Evolutionary conservation across 1,140 invertebrate species (phyloP), one percentile per base, ranked within the genome.

Genomic region (Bombus balteatus): DNA sequence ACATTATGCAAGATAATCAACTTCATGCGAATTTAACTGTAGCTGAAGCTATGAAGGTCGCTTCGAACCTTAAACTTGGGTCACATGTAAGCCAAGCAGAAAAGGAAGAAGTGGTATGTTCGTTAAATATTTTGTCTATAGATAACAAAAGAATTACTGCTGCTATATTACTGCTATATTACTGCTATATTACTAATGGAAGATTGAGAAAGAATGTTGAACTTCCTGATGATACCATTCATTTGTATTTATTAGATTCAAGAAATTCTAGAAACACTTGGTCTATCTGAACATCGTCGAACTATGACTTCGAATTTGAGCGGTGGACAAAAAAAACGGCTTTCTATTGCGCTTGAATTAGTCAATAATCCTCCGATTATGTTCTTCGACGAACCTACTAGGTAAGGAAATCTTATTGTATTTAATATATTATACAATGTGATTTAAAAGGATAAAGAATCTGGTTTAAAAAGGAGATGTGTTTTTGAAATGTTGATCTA

Each of bases 1-100:
- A 99, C 95, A 99, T 99, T 93, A 99, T 99, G 98, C 99, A 99
- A 95, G 98, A 99, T 93, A 99, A 99, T 96, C 98, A 99, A 94
- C 96, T 99, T 12, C 97, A 99, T 89, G 97, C 97, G 1, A 98
- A 99, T 95, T 96, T 99, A 73, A 98, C 98, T 1, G 98, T 99
- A 0, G 97, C 97, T 87, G 99, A 99, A 95, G 97, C 98, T 5
- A 99, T 99, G 98, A 97, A 97, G 89, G 98, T 99, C 43, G 98
- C 98, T 4, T 97, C 98, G 1, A 98, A 97, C 88, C 96, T 99
- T 32, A 99, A 99, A 95, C 96, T 99, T 71, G 97, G 97, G 66
- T 97, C 97, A 70, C 96, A 97, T 75, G 96, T 97, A 57, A 94
- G 94, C 8, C 96, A 96, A 88, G 92, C 94, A 1, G 97, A 98